These are phyloP conservation scores for Drosophila multiciliata DNA, from an alignment of 2,888 invertebrate genomes.

Conservation along the genomic window DNA sequence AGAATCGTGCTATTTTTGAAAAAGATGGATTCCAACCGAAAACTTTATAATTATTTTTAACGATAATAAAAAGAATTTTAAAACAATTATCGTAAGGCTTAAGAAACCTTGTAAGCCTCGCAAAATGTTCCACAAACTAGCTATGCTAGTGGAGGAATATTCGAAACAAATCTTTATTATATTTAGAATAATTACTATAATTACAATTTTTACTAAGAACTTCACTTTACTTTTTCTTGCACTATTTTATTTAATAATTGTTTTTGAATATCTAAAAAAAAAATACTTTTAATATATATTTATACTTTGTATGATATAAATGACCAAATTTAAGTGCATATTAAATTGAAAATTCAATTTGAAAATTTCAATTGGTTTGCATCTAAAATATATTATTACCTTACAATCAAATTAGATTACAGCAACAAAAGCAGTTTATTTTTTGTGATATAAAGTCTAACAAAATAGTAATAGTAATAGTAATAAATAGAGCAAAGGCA, in stretches of 20 bases:
- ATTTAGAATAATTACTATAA: not conserved
- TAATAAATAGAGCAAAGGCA: constrained; percentile 49
- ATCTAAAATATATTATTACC: constrained; percentile 41
- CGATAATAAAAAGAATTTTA: not conserved
- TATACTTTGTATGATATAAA: not conserved
- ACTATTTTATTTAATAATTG: not conserved
- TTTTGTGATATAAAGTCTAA: constrained; percentile 19
- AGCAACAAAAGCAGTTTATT: constrained; percentile 15
- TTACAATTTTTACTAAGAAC: not conserved
- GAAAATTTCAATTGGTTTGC: constrained; percentile 4
- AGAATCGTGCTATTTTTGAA: no score
- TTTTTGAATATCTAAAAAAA: not conserved
- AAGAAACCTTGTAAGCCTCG: not conserved
- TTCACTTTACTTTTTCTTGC: not conserved
- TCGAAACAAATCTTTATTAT: not conserved
- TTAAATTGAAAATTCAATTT: not conserved
- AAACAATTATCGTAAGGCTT: not conserved
- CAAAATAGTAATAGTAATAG: no score
- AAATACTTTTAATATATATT: not conserved
- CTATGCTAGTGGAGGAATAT: not conserved
- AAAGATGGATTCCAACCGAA: not conserved
- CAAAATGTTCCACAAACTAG: not conserved
- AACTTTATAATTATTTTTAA: not conserved
- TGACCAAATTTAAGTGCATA: not conserved
- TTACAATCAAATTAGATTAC: constrained; percentile 46